Evolutionary conservation across 2,888 invertebrate species (phyloP), one percentile per base, ranked within the genome.

Genomic region (Balanococcus diminutus): DNA sequence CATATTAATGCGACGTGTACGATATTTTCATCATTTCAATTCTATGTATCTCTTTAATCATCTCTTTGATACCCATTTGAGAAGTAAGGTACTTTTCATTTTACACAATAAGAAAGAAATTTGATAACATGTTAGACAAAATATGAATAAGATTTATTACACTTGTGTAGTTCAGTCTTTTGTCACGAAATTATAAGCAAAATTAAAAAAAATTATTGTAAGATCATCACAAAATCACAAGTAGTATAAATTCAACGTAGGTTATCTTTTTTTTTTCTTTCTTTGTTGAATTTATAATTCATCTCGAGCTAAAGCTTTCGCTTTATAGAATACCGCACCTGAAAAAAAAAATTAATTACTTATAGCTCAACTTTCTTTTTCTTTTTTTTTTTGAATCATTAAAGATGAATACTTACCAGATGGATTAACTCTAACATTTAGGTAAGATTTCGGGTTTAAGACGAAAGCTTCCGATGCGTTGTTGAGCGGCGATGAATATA

Each of bases 341-440:
- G 51, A 16, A 46, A 25, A 42, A 36, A 67, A 8, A 61, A 1
- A 9, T 25, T 46, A 16, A 61, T 22, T 22, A 25, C 9, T 5
- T 25, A 61, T 11, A 61, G 1, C 25, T 61, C 22, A 22, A 1
- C 8, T 82, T 32, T 84, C 36, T 36, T 36, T 36, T 36, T 36
- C 8, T 36, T n/a, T n/a, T n/a, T n/a, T n/a, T n/a, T 79, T 56
- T 19, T 46, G 31, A 86, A 67, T 79, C 83, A 36, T 9, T 22
- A 2, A 8, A 14, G 25, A 25, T 83, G 11, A 42, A 6, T 2
- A n/a, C 31, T 83, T 87, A 87, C 87, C 87, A 11, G 87, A 82
- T 9, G 87, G 87, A 31, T 86, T 86, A 16, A 87, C 31, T 81
- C 86, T 39, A 42, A 83, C 81, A 25, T 61, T 75, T 9, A 87